Evolutionary conservation across 2,888 invertebrate genomes (phyloP).

Genomic region (Caenorhabditis uteleia): DNA sequence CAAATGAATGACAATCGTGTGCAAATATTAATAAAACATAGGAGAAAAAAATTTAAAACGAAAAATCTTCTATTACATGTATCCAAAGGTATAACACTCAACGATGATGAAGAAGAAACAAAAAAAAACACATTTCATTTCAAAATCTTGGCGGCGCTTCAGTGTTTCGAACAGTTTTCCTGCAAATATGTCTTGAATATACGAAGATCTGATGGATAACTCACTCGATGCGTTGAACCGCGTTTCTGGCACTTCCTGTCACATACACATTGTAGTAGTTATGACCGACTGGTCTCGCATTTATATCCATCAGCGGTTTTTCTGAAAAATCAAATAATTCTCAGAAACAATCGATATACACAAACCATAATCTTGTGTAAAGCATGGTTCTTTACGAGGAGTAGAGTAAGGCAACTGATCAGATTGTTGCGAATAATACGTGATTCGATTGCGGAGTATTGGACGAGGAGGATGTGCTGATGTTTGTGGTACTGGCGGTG

Average conservation of each 20-base stretch:
- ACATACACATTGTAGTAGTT: conserved; percentile 27
- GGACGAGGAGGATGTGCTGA: no score
- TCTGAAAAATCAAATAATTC: no score
- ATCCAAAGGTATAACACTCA: background rate
- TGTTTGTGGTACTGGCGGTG: no score
- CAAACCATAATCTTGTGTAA: no score
- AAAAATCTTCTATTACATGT: background rate
- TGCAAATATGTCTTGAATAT: background rate
- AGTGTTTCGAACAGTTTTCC: conserved; percentile 4
- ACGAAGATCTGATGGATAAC: background rate
- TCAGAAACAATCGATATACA: no score
- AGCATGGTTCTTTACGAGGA: no score
- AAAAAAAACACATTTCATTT: background rate
- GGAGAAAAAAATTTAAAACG: background rate
- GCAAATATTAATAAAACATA: no score
- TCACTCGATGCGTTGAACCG: conserved; percentile 33
- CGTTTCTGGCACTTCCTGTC: conserved; percentile 23
- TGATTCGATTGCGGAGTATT: no score
- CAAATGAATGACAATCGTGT: no score
- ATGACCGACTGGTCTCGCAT: conserved; percentile 9
- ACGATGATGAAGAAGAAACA: background rate
- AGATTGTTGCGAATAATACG: no score
- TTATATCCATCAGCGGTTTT: background rate
- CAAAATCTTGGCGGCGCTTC: conserved; percentile 1
- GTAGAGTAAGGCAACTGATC: no score